Evolutionary conservation across 1,140 invertebrate genomes (phyloP), one percentile per base, ranked within the genome.

Genomic region (Monomorium pharaonis): DNA sequence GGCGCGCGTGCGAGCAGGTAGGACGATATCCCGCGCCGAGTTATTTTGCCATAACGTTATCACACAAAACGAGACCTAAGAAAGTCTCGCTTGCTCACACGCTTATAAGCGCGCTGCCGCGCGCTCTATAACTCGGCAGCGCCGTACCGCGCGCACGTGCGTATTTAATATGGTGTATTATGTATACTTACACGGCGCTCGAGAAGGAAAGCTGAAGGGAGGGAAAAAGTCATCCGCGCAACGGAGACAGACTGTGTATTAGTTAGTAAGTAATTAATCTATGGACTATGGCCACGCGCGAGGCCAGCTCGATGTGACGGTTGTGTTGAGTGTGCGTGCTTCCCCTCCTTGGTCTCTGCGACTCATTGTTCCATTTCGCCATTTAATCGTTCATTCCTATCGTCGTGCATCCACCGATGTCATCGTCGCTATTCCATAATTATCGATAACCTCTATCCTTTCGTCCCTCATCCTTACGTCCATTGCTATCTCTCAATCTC

Each of bases 271-370:
- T 92, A 92, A 83, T 91, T 92, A 92, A 90, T 92, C 91, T 91
- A 92, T 94, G 92, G 92, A 94, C 92, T 94, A 93, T 92, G 92
- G 92, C 92, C 93, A 76, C 84, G 90, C 88, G 92, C 92, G 89
- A 92, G 92, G 91, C 93, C 93, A 92, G 92, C 92, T 95, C 92
- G 92, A 94, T 94, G 92, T 95, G 93, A 95, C 93, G 94, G 94
- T 94, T 95, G 93, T 95, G 94, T 94, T 94, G 94, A 94, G 92
- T 94, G 93, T 94, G 93, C 92, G 94, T 94, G 94, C 94, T 95
- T 95, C 94, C 94, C 91, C 89, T 88, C 91, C 91, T 92, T 89
- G 90, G 91, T 93, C 91, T 92, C 88, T 91, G 76, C 76, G 65
- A 80, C 65, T 89, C 88, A 88, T 89, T 44, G 86, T 89, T 86